These are phyloP conservation scores for Periphyllus acericola DNA, from an alignment of 2,888 invertebrate species.

Conservation along the genomic window DNA sequence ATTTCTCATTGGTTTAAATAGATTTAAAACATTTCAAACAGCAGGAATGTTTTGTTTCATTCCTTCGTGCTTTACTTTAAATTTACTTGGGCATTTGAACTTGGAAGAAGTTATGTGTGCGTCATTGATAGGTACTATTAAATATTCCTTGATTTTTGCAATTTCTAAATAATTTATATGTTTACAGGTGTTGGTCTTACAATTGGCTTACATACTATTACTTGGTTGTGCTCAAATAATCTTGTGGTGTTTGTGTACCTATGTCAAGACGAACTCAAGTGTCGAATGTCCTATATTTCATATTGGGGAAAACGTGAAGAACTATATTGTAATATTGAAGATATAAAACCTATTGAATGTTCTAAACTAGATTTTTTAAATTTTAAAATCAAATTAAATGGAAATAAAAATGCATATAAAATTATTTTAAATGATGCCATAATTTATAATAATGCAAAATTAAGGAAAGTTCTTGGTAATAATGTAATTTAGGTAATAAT, in stretches of 20 bases:
- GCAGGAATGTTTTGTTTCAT: background rate
- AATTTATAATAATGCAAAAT: constrained; percentile 42
- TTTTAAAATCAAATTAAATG: constrained; percentile 9
- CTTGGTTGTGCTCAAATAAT: constrained; percentile 23
- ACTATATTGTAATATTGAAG: constrained; percentile 41
- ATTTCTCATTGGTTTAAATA: constrained; percentile 21
- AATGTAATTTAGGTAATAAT: constrained; percentile 24
- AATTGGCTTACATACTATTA: constrained; percentile 18
- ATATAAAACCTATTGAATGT: constrained; percentile 22
- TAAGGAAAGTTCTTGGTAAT: constrained; percentile 31
- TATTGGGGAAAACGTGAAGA: constrained; percentile 49
- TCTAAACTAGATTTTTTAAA: constrained; percentile 21
- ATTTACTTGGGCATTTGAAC: constrained; percentile 23
- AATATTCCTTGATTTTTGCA: background rate
- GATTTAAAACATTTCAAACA: constrained; percentile 29
- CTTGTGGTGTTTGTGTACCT: constrained; percentile 33
- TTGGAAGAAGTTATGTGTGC: constrained; percentile 25
- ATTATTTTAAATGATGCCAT: constrained; percentile 9
- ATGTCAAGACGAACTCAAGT: constrained; percentile 8
- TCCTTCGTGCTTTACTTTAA: constrained; percentile 19
- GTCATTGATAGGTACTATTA: constrained; percentile 20
- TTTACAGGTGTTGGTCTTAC: constrained; percentile 45
- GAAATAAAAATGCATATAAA: constrained; percentile 4
- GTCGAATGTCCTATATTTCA: constrained; percentile 44
- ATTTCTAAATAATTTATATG: background rate